Percentiles rank a stretch among this genome's conserved stretches.
phyloP scores from a whole-genome alignment of 1,140 invertebrate genomes.

The Oedothorax gibbosus region DNA sequence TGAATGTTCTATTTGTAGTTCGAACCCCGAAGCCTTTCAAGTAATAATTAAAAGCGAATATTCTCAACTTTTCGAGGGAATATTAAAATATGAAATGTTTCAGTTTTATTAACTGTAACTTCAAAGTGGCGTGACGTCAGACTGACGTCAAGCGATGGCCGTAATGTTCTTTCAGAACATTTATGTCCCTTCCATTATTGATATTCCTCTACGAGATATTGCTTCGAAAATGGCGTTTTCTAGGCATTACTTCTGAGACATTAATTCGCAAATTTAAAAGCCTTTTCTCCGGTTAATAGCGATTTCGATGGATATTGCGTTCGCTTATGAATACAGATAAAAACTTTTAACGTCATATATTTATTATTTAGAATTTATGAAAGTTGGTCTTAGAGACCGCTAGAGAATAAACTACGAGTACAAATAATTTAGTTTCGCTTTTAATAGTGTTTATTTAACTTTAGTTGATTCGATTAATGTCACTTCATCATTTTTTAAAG shows the following conservation, averaged over 20 bases:
- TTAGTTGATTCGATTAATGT: no score
- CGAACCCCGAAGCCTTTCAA: no score
- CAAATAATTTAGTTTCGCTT: no score
- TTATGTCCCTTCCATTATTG: neutral
- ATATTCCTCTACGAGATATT: conserved; percentile 11
- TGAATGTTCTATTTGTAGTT: no score
- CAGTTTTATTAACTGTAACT: conserved; percentile 5
- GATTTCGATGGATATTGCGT: neutral
- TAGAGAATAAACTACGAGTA: no score
- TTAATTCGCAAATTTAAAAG: neutral
- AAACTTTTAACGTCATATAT: neutral
- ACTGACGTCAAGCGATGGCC: neutral
- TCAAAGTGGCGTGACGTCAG: neutral
- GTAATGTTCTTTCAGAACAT: conserved; percentile 3
- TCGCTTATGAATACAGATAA: neutral
- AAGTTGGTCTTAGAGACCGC: no score
- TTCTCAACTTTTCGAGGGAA: no score
- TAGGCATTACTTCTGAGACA: neutral
- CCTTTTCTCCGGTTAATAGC: neutral
- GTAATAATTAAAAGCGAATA: no score
- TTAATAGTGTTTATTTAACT: no score
- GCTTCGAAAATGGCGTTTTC: neutral
- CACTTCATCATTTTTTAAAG: no score
- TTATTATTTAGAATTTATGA: neutral
- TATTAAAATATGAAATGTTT: conserved; percentile 13